Conservation (phyloP, 2,797 vertebrate genomes). For the Cossypha niveicapilla region DNA sequence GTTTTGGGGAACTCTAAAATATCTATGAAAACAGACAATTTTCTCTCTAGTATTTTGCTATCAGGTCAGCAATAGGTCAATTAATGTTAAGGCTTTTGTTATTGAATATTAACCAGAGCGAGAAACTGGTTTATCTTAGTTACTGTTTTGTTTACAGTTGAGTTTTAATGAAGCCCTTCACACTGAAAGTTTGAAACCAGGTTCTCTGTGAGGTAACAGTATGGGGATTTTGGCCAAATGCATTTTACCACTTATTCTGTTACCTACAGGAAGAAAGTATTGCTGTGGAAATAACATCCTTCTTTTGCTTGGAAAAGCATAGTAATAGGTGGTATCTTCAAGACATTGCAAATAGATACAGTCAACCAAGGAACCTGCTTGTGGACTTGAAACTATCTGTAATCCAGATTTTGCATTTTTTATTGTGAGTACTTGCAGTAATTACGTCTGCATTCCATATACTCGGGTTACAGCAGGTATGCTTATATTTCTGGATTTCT, state of each 20-base stretch:
- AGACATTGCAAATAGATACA: background rate
- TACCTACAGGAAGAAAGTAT: background rate
- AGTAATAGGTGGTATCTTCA: background rate
- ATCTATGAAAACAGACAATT: background rate
- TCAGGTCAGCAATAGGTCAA: background rate
- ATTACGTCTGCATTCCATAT: background rate
- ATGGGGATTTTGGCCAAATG: background rate
- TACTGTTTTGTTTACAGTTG: background rate
- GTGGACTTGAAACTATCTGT: background rate
- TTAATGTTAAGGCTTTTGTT: background rate
- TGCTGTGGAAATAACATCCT: background rate
- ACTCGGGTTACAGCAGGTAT: background rate
- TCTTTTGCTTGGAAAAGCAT: background rate
- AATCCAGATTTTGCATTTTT: background rate
- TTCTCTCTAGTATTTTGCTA: background rate
- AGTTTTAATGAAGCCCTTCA: background rate
- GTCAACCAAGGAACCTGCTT: background rate
- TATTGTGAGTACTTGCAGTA: background rate
- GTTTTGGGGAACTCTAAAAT: background rate
- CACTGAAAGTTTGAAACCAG: background rate
- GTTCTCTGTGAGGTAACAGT: background rate
- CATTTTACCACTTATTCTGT: background rate
- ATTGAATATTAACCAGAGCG: background rate
- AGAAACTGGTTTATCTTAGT: background rate
- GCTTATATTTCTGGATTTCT: background rate